A percentile compares a stretch with the other conserved stretches of the same genome.
phyloP scores from a whole-genome alignment of 1,140 invertebrate species.

The Notospermus geniculatus region DNA sequence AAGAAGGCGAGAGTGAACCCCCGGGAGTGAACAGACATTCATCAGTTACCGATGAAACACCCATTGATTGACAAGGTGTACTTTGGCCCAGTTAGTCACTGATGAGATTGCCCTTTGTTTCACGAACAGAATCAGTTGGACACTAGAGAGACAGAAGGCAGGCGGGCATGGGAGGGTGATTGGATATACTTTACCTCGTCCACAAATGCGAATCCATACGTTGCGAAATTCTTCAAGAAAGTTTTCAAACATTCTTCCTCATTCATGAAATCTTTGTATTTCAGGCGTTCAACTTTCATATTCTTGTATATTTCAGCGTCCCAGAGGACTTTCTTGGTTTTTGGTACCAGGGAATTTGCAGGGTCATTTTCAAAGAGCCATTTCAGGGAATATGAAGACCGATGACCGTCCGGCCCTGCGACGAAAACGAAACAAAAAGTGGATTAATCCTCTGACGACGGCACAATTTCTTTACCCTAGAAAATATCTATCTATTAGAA shows the following conservation, averaged over 20 bases:
- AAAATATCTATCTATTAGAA: too few relatives aligned
- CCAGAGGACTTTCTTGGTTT: constrained; percentile 28
- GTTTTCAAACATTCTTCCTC: constrained; percentile 29
- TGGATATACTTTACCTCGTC: constrained; percentile 22
- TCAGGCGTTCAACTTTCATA: constrained; percentile 16
- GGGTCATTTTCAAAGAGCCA: constrained; percentile 32
- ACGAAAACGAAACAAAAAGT: neutral
- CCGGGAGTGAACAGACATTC: neutral
- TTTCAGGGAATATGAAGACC: constrained; percentile 31
- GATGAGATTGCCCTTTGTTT: neutral
- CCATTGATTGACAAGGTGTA: neutral
- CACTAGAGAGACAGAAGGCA: neutral
- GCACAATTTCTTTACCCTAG: too few relatives aligned
- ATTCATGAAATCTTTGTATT: constrained; percentile 27
- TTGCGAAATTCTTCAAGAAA: constrained; percentile 28
- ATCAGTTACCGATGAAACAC: neutral
- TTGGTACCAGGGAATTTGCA: neutral
- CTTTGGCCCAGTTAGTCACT: neutral
- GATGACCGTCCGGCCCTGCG: constrained; percentile 49
- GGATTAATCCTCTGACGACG: too few relatives aligned
- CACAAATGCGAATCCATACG: constrained; percentile 37
- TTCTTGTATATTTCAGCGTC: constrained; percentile 15
- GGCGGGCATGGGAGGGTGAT: neutral
- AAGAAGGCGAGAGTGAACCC: neutral
- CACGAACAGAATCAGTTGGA: neutral